These are phyloP conservation scores for Caenorhabditis elegans DNA, from an alignment of 1,140 invertebrate species.

Conservation along the genomic window DNA sequence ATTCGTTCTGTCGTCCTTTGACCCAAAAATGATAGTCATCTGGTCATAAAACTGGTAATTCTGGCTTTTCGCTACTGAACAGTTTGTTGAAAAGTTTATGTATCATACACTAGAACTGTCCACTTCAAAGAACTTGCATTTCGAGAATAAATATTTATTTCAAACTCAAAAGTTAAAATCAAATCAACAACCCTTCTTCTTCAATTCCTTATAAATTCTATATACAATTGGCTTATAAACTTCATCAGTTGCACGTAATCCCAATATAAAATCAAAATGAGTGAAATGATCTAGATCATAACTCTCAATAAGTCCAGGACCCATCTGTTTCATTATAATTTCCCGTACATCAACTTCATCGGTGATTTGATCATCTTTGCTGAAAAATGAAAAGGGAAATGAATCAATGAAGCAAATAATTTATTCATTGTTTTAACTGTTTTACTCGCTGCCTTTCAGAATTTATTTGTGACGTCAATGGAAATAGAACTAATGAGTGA, in stretches of 20 bases:
- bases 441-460: no score
- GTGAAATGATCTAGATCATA: conserved; percentile 54
- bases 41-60: conserved; percentile 7
- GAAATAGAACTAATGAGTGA: no score
- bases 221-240: conserved; percentile 58
- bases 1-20: background rate
- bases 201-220: background rate
- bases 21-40: conserved; percentile 8
- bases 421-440: no score
- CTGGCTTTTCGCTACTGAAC: background rate
- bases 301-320: background rate
- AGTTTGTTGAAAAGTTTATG: no score
- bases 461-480: background rate
- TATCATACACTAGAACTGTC: no score
- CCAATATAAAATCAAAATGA: conserved; percentile 60
- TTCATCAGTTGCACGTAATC: conserved; percentile 49
- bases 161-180: background rate
- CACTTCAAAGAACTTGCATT: background rate
- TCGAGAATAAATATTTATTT: background rate
- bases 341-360: conserved; percentile 54
- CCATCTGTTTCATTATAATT: conserved; percentile 30
- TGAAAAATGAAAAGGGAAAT: no score
- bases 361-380: conserved; percentile 57
- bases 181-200: background rate
- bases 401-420: no score